phyloP scores from a whole-genome alignment of 2,113 vertebrate species.

The Clarias magur region DNA sequence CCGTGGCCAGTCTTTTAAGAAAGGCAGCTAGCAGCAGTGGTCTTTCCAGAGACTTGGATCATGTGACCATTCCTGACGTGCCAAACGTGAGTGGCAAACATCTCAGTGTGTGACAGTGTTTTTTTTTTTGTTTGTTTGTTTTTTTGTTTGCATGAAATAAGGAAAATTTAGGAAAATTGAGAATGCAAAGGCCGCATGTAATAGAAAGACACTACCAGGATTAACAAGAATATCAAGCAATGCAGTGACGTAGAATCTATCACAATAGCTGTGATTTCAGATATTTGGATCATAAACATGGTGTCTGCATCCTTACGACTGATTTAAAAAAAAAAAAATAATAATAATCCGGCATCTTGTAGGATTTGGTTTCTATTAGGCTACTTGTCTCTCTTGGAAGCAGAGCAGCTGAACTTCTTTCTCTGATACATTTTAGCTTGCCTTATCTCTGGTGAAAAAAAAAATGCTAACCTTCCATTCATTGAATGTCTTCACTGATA shows the following conservation, averaged over 20 bases:
- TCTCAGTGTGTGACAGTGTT: constrained; percentile 14
- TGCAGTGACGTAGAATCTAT: not conserved
- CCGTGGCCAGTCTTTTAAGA: constrained; percentile 69
- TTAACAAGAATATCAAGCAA: not conserved
- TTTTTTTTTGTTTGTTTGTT: not conserved
- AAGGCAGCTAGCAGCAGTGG: constrained; percentile 57
- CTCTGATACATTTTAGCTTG: not conserved
- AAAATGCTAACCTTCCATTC: not conserved
- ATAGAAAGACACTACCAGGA: not conserved
- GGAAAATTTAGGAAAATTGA: not conserved
- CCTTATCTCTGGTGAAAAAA: not conserved
- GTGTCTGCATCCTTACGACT: not conserved
- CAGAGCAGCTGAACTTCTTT: not conserved
- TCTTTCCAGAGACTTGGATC: constrained; percentile 65
- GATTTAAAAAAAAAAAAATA: not conserved
- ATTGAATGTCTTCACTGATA: not conserved
- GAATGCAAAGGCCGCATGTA: not conserved
- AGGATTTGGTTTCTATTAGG: not conserved
- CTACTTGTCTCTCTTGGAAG: not conserved
- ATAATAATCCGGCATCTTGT: not conserved
- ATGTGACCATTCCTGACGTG: constrained; percentile 71
- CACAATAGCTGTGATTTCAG: not conserved
- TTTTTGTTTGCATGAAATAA: not conserved
- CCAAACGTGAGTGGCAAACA: constrained; percentile 55
- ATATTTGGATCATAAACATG: not conserved